Conservation (phyloP, 2,113 vertebrate genomes). For the Cervus canadensis region DNA sequence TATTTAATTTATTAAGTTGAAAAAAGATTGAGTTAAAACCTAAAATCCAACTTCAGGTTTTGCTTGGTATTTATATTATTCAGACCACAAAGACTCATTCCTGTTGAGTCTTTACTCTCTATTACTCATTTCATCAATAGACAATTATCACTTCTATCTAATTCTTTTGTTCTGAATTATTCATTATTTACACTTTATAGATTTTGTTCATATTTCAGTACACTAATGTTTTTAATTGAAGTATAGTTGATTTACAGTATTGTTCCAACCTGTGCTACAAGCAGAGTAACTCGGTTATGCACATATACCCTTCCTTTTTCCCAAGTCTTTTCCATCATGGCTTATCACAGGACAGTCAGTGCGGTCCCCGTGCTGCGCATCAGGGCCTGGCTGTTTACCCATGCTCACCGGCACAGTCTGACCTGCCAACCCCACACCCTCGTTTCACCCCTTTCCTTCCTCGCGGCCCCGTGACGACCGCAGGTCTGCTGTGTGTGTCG, state of each 20-base stretch:
- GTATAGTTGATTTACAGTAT: neutral
- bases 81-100: neutral
- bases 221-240: neutral
- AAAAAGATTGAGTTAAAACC: neutral
- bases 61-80: neutral
- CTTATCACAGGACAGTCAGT: neutral
- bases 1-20: neutral
- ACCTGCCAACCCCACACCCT: neutral
- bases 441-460: neutral
- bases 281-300: neutral
- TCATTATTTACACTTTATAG: neutral
- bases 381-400: neutral
- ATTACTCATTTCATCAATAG: neutral
- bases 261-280: neutral
- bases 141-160: neutral
- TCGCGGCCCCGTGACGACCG: accelerated
- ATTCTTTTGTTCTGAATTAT: neutral
- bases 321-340: neutral
- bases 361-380: neutral
- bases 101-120: neutral
- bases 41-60: neutral
- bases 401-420: neutral
- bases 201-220: neutral
- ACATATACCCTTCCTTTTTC: neutral
- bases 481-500: neutral